Base-by-base conservation (phyloP, 2,888 invertebrate genomes). In the Periphyllus acericola region DNA sequence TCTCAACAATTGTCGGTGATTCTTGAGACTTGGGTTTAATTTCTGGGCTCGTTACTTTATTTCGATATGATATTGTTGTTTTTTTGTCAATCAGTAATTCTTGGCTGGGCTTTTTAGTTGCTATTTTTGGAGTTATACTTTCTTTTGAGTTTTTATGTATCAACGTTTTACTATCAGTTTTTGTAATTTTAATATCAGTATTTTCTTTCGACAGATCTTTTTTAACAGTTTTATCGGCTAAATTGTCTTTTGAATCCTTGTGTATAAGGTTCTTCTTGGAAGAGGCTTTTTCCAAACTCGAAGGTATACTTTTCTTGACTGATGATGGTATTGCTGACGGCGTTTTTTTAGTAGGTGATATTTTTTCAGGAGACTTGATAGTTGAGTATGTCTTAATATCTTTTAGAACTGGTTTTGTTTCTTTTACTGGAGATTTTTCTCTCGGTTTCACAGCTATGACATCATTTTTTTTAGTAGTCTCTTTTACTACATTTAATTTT, bases 281-380 rank as follows among this genome's bases (percentile, higher is more conserved):
- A 52, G 86, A 60, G 29, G 75, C 60, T 85, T 83, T 89, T 90
- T 92, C 89, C n/a, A 86, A 36, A 55, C 36, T 34, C 0, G 60
- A 66, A n/a, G 87, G 72, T 60, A 71, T 55, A 60, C 32, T 3
- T 66, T 89, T 89, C 40, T 84, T 81, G 6, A 66, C 32, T 25
- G 89, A 32, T 8, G 76, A 83, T 3, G 83, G 74, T 46, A 76
- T n/a, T 29, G 68, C 60, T 52, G 84, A 68, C 21, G 40, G 36
- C 1, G 36, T 74, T 11, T 32, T 84, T 87, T 82, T 84, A 85
- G 90, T 90, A 2, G 91, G 90, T 34, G 34, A n/a, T 72, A 55
- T 72, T 66, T 74, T 87, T 87, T 87, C 87, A 2, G 72, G 0
- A 66, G 36, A 14, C 32, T 87, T 81, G 40, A 32, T 5, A 1